Evolutionary conservation across 2,113 vertebrate genomes (phyloP).

Genomic region (Brachionichthys hirsutus): DNA sequence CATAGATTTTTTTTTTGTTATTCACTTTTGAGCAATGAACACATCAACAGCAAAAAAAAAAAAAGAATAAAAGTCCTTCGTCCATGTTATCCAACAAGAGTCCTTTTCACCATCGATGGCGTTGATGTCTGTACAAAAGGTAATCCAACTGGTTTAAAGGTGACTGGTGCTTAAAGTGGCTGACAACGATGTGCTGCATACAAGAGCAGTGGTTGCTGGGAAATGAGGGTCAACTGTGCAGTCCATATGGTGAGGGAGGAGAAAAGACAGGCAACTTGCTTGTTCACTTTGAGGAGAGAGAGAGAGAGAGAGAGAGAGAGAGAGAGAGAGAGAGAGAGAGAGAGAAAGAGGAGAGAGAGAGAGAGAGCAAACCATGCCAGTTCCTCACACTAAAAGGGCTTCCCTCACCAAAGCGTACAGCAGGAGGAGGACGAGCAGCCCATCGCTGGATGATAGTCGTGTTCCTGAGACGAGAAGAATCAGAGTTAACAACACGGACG

Average conservation of each 20-base stretch:
- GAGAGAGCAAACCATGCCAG: constrained; percentile 79
- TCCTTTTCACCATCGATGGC: constrained; percentile 43
- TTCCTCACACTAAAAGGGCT: constrained; percentile 91
- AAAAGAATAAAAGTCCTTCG: constrained; percentile 54
- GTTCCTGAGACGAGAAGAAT: constrained; percentile 85
- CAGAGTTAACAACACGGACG: constrained; percentile 3
- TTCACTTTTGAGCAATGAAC: constrained; percentile 78
- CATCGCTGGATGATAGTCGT: constrained; percentile 91
- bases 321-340: neutral
- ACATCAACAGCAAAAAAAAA: constrained; percentile 71
- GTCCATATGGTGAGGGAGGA: constrained; percentile 77
- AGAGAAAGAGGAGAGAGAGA: constrained; percentile 27
- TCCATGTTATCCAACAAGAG: constrained; percentile 76
- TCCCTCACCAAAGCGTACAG: constrained; percentile 87
- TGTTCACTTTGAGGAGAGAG: constrained; percentile 82
- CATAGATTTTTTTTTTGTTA: constrained; percentile 75
- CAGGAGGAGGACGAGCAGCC: constrained; percentile 91
- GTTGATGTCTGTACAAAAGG: constrained; percentile 64
- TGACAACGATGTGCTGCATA: constrained; percentile 86
- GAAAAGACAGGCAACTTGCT: constrained; percentile 82
- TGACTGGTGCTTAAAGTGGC: constrained; percentile 79
- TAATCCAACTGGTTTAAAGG: constrained; percentile 79
- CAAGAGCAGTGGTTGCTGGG: constrained; percentile 79
- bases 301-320: constrained; percentile 21
- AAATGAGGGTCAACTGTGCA: constrained; percentile 85